Percentiles rank a stretch among this genome's conserved stretches.
phyloP scores from a whole-genome alignment of 2,888 invertebrate species.

The Danaus chrysippus region DNA sequence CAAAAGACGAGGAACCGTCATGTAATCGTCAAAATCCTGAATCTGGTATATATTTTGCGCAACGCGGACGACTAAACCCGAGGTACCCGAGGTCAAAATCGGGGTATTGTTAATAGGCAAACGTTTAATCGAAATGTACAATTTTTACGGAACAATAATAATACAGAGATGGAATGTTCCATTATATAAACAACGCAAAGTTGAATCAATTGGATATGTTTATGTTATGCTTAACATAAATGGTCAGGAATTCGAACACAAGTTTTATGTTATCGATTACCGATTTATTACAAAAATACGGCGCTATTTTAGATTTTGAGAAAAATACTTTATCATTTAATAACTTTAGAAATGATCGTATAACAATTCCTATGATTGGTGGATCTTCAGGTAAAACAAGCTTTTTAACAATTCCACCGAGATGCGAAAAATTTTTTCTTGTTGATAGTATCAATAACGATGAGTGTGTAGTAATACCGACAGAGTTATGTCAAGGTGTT shows the following conservation, averaged over 20 bases:
- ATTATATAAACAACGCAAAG: background rate
- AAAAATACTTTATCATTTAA: no score
- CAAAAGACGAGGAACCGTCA: conserved; percentile 22
- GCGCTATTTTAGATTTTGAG: no score
- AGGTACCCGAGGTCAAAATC: conserved; percentile 1
- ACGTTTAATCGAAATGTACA: background rate
- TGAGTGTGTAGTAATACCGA: conserved; percentile 1
- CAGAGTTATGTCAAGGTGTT: conserved; percentile 10
- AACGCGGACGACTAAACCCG: background rate
- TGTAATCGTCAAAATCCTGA: background rate
- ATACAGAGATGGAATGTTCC: background rate
- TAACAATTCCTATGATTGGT: no score
- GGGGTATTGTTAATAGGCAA: background rate
- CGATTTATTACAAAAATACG: no score
- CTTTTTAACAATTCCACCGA: background rate
- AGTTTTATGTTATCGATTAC: conserved; percentile 5
- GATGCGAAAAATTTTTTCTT: conserved; percentile 2
- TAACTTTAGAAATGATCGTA: no score
- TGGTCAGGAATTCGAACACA: background rate
- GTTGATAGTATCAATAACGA: background rate
- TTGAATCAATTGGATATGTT: background rate
- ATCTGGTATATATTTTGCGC: background rate
- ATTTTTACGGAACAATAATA: background rate
- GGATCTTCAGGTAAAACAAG: background rate
- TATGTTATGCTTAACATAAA: conserved; percentile 6